phyloP scores from a whole-genome alignment of 2,113 vertebrate species.

The Cacatua alba region DNA sequence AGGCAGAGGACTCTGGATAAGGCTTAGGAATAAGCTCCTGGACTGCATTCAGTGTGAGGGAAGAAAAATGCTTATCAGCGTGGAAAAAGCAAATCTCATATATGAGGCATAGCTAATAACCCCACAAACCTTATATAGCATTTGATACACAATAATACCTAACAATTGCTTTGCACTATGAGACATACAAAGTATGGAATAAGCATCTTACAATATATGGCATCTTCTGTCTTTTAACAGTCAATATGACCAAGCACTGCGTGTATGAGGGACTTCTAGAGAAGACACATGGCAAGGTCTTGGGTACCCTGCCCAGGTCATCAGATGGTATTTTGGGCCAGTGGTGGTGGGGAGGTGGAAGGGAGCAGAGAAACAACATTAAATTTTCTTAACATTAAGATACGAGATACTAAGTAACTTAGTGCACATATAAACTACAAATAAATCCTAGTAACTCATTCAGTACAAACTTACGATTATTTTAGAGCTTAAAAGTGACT shows the following conservation, averaged over 20 bases:
- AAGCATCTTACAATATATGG: fast-evolving
- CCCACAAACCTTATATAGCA: not conserved
- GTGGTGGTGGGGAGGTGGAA: not conserved
- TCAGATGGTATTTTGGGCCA: not conserved
- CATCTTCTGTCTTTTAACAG: not conserved
- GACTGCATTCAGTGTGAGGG: not conserved
- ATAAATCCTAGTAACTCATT: not conserved
- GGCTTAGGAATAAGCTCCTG: not conserved
- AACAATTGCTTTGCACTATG: not conserved
- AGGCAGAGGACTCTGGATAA: not conserved
- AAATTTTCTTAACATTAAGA: not conserved
- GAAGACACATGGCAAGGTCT: not conserved
- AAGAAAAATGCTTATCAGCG: not conserved
- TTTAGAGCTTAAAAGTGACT: not conserved
- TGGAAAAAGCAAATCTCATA: not conserved
- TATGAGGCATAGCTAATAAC: not conserved
- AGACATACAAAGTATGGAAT: not conserved
- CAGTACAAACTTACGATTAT: not conserved
- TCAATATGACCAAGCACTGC: not conserved
- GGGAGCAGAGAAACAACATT: not conserved
- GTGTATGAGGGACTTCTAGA: not conserved
- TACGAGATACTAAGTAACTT: not conserved
- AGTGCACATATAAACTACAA: not conserved
- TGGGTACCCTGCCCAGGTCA: not conserved
- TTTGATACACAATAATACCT: not conserved